Evolutionary conservation across 2,888 invertebrate species (phyloP), one percentile per base, ranked within the genome.

Genomic region (Salpingus planirostris): DNA sequence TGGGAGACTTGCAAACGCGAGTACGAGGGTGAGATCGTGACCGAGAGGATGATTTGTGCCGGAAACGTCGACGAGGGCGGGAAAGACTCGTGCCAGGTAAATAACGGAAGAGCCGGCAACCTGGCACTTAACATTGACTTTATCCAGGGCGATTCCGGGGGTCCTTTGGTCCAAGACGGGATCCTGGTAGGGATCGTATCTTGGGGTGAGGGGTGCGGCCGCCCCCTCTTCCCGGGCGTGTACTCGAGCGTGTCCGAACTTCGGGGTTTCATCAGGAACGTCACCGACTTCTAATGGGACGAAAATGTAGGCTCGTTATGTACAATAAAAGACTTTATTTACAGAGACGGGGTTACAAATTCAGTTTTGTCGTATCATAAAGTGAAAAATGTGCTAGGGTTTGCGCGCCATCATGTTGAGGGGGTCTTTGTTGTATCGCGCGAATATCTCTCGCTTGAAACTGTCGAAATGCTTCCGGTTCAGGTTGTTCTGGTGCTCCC

Each of bases 401-500:
- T 42, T 42, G 10, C 29, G 32, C 7, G 14, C 21, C 43, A 61
- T 53, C 68, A 72, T 69, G 45, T 70, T 68, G 15, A 79, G 56
- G 0, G 81, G 78, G 48, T 83, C 80, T 38, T 74, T 74, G 45
- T 78, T 71, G 54, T 89, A 88, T 22, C 75, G 69, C 2, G 84
- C 83, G 52, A 83, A 81, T 18, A 90, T 74, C 64, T 90, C 89
- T 38, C 78, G 70, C 60, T 89, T 89, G 65, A 89, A 89, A 0
- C 74, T 73, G 49, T 89, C 84, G 55, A 90, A 88, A 49, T 81
- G 76, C 49, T 81, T 81, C 31, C 87, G 66, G 61, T 91, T 90
- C 44, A 78, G 70, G 50, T 78, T 81, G 63, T 90, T 90, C 55
- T 91, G 89, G 36, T 83, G 78, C 60, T 89, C 89, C 24, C 90